phyloP scores from a whole-genome alignment of 2,797 vertebrate species.

The Sylvia borin region DNA sequence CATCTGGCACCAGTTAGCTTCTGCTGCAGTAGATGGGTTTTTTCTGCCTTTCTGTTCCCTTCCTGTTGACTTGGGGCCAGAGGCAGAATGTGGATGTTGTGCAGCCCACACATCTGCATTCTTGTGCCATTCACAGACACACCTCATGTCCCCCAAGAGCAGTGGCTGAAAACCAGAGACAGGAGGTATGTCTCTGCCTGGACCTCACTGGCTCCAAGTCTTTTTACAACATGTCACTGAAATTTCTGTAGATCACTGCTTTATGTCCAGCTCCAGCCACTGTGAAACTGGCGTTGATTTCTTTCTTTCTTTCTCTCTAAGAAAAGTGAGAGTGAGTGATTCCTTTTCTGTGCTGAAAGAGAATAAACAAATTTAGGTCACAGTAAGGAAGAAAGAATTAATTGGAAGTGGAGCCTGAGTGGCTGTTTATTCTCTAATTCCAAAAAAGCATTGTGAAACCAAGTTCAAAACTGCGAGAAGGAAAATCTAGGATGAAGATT shows the following conservation, averaged over 20 bases:
- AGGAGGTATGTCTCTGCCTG: slow-evolving; percentile 4
- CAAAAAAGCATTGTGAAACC: neutral
- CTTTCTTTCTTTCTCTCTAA: neutral
- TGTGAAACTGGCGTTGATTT: neutral
- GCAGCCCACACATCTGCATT: slow-evolving; percentile 37
- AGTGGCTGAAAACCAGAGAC: slow-evolving; percentile 45
- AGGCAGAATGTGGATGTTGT: slow-evolving; percentile 9
- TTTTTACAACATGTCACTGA: slow-evolving; percentile 31
- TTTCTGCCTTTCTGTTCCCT: slow-evolving; percentile 5
- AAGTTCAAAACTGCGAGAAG: neutral
- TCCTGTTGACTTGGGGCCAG: slow-evolving; percentile 18
- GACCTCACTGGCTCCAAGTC: neutral
- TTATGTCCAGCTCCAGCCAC: slow-evolving; percentile 14
- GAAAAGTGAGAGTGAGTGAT: neutral
- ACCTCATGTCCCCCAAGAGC: slow-evolving; percentile 24
- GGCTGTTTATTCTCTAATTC: neutral
- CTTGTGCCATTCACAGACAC: slow-evolving; percentile 36
- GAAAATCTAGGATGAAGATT: neutral
- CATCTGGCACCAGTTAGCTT: neutral
- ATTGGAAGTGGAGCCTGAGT: neutral
- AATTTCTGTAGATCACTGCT: neutral
- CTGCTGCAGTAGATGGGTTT: neutral
- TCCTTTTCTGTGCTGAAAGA: neutral
- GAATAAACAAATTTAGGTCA: slow-evolving; percentile 1
- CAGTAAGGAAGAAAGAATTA: neutral